phyloP scores from a whole-genome alignment of 2,888 invertebrate species.

The Temnothorax ravouxi region DNA sequence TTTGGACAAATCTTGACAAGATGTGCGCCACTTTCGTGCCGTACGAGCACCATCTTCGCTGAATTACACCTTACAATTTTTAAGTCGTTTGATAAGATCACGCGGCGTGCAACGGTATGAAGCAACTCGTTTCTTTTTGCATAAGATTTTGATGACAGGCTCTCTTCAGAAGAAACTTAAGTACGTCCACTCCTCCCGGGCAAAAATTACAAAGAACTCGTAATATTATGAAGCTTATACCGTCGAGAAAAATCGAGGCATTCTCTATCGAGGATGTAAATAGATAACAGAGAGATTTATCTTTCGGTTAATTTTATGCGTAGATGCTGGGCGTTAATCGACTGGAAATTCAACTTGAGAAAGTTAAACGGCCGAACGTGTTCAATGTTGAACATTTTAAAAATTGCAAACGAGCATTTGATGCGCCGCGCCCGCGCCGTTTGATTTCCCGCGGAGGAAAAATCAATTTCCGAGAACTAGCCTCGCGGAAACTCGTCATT shows the following conservation, averaged over 20 bases:
- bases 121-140: neutral
- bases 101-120: neutral
- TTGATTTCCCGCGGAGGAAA: no score
- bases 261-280: neutral
- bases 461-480: no score
- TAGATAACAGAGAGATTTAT: conserved; percentile 18
- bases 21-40: neutral
- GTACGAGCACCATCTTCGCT: neutral
- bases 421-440: no score
- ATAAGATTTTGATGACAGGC: conserved; percentile 5
- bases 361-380: no score
- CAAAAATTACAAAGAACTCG: conserved; percentile 10
- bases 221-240: conserved; percentile 29
- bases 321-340: neutral
- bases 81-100: conserved; percentile 15
- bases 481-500: no score
- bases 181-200: neutral
- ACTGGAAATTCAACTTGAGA: neutral
- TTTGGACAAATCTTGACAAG: neutral
- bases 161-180: conserved; percentile 1
- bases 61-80: conserved; percentile 13
- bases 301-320: neutral
- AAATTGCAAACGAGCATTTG: conserved; percentile 1
- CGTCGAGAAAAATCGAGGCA: neutral
- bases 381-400: neutral